A percentile compares a stretch with the other conserved stretches of the same genome.
Conservation (phyloP, 2,113 vertebrate genomes). For the Chelonoidis abingdonii region DNA sequence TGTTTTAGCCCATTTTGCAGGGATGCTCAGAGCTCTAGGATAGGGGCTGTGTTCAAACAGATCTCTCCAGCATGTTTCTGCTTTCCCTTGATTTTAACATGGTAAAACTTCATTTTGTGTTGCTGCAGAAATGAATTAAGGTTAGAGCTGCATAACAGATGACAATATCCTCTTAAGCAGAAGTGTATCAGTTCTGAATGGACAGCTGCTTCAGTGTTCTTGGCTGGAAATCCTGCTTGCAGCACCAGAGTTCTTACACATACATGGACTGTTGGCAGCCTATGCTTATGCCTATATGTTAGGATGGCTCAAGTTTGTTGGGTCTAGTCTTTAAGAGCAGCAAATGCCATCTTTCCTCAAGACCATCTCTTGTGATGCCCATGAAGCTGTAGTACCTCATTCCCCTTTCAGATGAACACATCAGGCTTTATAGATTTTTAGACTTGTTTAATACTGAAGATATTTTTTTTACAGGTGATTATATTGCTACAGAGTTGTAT, state of each 20-base stretch:
- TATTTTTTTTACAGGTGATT: background rate
- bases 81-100: background rate
- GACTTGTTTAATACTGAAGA: background rate
- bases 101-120: background rate
- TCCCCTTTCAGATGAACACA: background rate
- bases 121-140: background rate
- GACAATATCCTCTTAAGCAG: background rate
- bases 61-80: background rate
- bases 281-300: fast-evolving
- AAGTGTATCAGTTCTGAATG: fast-evolving
- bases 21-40: background rate
- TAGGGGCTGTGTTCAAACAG: background rate
- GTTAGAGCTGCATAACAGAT: background rate
- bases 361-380: background rate
- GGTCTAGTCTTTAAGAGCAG: fast-evolving
- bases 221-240: background rate
- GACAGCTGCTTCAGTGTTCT: background rate
- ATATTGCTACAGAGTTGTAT: background rate
- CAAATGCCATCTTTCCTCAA: background rate
- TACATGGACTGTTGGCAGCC: background rate
- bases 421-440: background rate
- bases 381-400: background rate
- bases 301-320: background rate
- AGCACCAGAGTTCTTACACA: fast-evolving
- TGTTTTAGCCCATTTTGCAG: background rate